Evolutionary conservation across 1,140 invertebrate genomes (phyloP).

Genomic region (Glomeris maerens): DNA sequence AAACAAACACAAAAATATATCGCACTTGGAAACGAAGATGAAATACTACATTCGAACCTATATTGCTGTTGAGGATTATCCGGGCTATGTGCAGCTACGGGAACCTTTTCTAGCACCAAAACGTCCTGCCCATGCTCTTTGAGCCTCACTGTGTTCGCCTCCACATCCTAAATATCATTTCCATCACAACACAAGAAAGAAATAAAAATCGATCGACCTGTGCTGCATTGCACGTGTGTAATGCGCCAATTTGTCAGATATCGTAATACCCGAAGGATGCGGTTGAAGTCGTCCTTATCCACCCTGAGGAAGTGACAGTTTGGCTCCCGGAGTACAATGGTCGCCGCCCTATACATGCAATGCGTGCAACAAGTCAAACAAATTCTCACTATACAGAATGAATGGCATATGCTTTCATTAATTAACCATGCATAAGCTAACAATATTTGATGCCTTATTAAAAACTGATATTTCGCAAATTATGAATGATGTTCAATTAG

Average conservation of each 20-base stretch:
- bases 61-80: background rate
- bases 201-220: background rate
- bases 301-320: constrained; percentile 73
- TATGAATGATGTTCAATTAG: too few relatives aligned
- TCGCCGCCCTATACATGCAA: constrained; percentile 65
- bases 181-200: too few relatives aligned
- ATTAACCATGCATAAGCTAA: too few relatives aligned
- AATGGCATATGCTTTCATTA: too few relatives aligned
- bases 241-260: constrained; percentile 16
- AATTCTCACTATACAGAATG: too few relatives aligned
- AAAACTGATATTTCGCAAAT: too few relatives aligned
- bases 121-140: constrained; percentile 80
- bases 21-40: constrained; percentile 5
- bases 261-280: constrained; percentile 55
- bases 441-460: too few relatives aligned
- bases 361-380: too few relatives aligned
- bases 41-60: constrained; percentile 9
- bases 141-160: constrained; percentile 71
- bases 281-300: constrained; percentile 77
- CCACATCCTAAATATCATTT: constrained; percentile 60
- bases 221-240: background rate
- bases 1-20: constrained; percentile 12
- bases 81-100: constrained; percentile 16
- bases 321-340: constrained; percentile 65
- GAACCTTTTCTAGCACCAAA: constrained; percentile 62